Evolutionary conservation across 1,140 invertebrate species (phyloP).

Genomic region (Papilio polytes): DNA sequence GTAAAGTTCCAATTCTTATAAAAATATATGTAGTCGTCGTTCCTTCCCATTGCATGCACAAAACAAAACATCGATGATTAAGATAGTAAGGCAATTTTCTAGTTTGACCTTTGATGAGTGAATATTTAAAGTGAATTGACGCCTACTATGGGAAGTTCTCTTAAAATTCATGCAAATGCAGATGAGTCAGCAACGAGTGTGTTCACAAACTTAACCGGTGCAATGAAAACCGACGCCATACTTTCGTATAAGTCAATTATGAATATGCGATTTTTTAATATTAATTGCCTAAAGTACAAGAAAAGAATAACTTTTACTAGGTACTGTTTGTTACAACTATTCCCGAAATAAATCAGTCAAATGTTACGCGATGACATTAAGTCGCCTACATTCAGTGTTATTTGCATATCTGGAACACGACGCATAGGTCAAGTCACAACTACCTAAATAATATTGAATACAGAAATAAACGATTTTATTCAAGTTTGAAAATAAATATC

Average conservation of each 20-base stretch:
- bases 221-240: no score
- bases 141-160: neutral
- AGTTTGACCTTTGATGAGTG: neutral
- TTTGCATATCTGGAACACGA: neutral
- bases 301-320: no score
- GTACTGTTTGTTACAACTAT: neutral
- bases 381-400: neutral
- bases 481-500: neutral
- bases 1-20: neutral
- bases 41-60: neutral
- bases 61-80: neutral
- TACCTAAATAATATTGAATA: neutral
- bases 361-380: neutral
- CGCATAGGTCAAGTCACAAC: neutral
- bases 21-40: neutral
- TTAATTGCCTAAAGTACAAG: neutral
- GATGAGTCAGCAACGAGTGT: neutral
- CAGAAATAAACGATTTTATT: constrained; percentile 3
- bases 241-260: neutral
- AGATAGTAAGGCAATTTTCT: neutral
- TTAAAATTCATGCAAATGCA: constrained; percentile 19
- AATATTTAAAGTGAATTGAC: constrained; percentile 5
- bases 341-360: neutral
- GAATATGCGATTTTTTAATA: neutral
- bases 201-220: neutral